Percentiles rank a stretch among this genome's conserved stretches.
These are phyloP conservation scores for Loripinus fragilis DNA, from an alignment of 2,888 invertebrate genomes.

Conservation along the genomic window DNA sequence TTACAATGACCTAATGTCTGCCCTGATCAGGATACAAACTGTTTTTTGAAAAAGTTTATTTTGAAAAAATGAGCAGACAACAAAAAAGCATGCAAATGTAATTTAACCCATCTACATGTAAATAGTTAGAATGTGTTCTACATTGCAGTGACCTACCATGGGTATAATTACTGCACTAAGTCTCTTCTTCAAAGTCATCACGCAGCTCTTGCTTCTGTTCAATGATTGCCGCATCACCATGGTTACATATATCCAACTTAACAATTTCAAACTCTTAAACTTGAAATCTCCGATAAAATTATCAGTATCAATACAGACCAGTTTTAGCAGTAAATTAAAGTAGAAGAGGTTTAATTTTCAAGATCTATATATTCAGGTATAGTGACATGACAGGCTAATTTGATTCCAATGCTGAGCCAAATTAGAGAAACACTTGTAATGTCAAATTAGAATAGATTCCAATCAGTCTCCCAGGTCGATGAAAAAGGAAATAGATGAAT, in stretches of 20 bases:
- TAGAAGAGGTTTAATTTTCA: not conserved
- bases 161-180: constrained; percentile 10
- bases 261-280: not conserved
- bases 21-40: too few species aligned
- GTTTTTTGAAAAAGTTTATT: too few species aligned
- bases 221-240: constrained; percentile 17
- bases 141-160: too few species aligned
- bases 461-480: too few species aligned
- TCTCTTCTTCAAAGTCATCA: constrained; percentile 27
- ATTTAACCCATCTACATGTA: too few species aligned
- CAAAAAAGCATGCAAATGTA: too few species aligned
- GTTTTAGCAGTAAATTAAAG: not conserved
- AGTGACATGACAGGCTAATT: not conserved
- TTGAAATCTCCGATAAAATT: not conserved
- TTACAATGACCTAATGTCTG: too few species aligned
- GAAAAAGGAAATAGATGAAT: too few species aligned
- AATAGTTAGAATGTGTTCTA: too few species aligned
- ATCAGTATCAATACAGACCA: not conserved
- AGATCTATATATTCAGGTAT: not conserved
- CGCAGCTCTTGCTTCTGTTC: constrained; percentile 18
- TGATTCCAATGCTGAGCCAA: not conserved
- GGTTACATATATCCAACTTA: not conserved
- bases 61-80: too few species aligned
- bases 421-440: not conserved
- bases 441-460: too few species aligned